These are phyloP conservation scores for Thamnaconus septentrionalis DNA, from an alignment of 2,113 vertebrate genomes.

Conservation along the genomic window DNA sequence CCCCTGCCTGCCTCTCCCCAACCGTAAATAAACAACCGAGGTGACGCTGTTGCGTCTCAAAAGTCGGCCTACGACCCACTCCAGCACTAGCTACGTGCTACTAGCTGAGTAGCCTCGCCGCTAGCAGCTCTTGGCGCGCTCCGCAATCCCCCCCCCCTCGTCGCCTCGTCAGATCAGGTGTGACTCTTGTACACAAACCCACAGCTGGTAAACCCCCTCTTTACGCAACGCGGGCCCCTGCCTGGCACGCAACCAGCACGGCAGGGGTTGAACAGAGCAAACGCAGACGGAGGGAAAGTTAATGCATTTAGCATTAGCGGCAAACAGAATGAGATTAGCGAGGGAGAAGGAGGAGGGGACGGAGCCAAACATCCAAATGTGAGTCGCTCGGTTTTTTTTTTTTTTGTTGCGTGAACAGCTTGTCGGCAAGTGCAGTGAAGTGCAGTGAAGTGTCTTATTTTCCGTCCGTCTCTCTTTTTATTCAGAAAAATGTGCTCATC, in stretches of 20 bases:
- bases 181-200: slow-evolving; percentile 54
- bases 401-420: slow-evolving; percentile 65
- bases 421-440: slow-evolving; percentile 67
- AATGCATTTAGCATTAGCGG: slow-evolving; percentile 68
- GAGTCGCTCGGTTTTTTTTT: slow-evolving; percentile 70
- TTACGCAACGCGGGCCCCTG: slow-evolving; percentile 56
- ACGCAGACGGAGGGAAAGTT: slow-evolving; percentile 71
- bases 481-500: too few species aligned
- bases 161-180: slow-evolving; percentile 57
- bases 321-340: slow-evolving; percentile 79
- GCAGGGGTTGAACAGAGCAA: slow-evolving; percentile 62
- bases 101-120: slow-evolving; percentile 39
- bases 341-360: slow-evolving; percentile 23
- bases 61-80: slow-evolving; percentile 41
- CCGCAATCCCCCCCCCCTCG: slow-evolving; percentile 34
- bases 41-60: slow-evolving; percentile 34
- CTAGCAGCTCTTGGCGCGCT: slow-evolving; percentile 34
- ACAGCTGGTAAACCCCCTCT: slow-evolving; percentile 54
- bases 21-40: slow-evolving; percentile 48
- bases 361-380: slow-evolving; percentile 69
- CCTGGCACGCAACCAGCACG: slow-evolving; percentile 62
- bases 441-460: slow-evolving; percentile 41
- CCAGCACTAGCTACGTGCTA: slow-evolving; percentile 41
- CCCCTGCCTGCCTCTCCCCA: slow-evolving; percentile 36
- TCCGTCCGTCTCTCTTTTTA: too few species aligned